Evolutionary conservation across 2,888 invertebrate species (phyloP), one percentile per base, ranked within the genome.

Genomic region (Cabera pusaria): DNA sequence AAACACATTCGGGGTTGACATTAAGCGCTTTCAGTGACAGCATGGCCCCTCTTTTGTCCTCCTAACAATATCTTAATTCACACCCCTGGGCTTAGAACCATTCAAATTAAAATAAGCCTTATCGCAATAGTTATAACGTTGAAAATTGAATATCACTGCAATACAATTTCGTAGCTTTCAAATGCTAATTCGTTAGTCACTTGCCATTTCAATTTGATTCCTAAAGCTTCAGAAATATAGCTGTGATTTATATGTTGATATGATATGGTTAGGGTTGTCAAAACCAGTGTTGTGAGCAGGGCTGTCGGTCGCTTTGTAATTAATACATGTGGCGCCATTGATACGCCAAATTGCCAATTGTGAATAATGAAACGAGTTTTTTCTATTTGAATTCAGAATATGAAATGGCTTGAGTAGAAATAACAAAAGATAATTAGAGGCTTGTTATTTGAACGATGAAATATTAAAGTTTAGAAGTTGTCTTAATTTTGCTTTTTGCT

Each of bases 41-140:
- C 28, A 8, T 25, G 23, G 28, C 36, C 42, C 75, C 80, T 77
- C 66, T 62, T 69, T 73, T 72, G 64, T 67, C 64, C 70, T 72
- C 74, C 79, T 75, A 68, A 72, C 75, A 72, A 80, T 80, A 80
- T 81, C 76, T 77, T 85, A 85, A 86, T 86, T 87, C 85, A 86
- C 87, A 87, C 87, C 85, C 87, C 78, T 76, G 68, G 73, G 70
- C 49, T 52, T 70, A 58, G 53, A 44, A 23, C n/a, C 5, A 0
- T 3, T 6, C 46, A 50, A 27, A 1, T 28, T 5, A 71, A 54
- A 57, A 25, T 46, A 11, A 28, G 60, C 65, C 49, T 38, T 72
- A 64, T 8, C 0, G 0, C 1, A 0, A 3, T 5, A 0, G 1
- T 0, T 0, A 17, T 62, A 68, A 22, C 53, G 51, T 46, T 23